These are phyloP conservation scores for Tridacna crocea DNA, from an alignment of 2,888 invertebrate genomes.

Conservation along the genomic window DNA sequence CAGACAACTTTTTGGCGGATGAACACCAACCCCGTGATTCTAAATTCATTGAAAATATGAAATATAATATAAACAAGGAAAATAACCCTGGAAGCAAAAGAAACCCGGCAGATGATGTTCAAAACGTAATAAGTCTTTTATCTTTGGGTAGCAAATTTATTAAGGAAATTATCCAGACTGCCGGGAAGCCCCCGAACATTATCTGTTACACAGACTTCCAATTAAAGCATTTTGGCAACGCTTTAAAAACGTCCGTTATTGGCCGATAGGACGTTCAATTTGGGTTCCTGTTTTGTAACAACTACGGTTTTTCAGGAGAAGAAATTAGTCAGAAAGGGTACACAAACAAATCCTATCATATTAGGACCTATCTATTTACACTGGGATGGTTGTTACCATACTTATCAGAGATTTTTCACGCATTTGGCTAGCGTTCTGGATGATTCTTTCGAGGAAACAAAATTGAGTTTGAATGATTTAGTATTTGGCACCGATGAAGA, in stretches of 20 bases:
- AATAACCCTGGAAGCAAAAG: too few relatives aligned
- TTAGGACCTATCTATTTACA: neutral
- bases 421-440: neutral
- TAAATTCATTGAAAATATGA: neutral
- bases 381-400: neutral
- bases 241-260: neutral
- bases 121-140: neutral
- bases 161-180: neutral
- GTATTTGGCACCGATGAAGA: conserved; percentile 5
- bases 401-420: neutral
- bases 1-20: too few relatives aligned
- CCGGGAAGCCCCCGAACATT: neutral
- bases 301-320: neutral
- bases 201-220: neutral
- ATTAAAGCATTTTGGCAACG: neutral
- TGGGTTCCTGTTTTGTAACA: neutral
- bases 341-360: neutral
- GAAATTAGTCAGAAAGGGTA: neutral
- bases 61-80: neutral
- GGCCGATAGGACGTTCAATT: too few relatives aligned
- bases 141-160: neutral
- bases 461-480: neutral
- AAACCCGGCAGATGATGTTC: too few relatives aligned
- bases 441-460: neutral
- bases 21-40: too few relatives aligned